Percentiles rank a stretch among this genome's conserved stretches.
phyloP scores from a whole-genome alignment of 92 coral and sea anemone species.

The Ricordea florida region DNA sequence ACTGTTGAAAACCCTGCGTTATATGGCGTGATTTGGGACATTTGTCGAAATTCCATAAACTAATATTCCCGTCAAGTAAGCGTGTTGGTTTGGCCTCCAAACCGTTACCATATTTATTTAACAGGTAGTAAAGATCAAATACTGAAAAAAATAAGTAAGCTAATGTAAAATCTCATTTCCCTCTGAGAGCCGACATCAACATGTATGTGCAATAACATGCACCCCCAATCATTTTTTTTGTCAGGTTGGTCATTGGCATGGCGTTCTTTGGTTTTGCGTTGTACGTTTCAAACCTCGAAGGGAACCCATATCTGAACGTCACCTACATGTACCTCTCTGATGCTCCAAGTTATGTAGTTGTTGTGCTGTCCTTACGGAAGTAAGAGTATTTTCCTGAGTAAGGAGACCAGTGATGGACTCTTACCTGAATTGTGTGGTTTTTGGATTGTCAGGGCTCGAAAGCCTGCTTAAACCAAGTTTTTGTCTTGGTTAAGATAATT shows the following conservation, averaged over 20 bases:
- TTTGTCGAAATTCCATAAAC: too few species aligned
- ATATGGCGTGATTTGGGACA: too few species aligned
- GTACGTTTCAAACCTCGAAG: constrained; percentile 32
- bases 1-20: too few species aligned
- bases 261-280: constrained; percentile 41
- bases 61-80: too few species aligned
- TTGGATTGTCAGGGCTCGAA: too few species aligned
- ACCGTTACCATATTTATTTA: too few species aligned
- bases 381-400: background rate
- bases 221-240: background rate
- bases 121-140: too few species aligned
- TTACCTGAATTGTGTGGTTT: background rate
- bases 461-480: background rate
- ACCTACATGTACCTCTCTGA: constrained; percentile 13
- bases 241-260: constrained; percentile 28
- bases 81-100: too few species aligned
- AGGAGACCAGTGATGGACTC: too few species aligned
- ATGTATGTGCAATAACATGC: too few species aligned
- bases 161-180: background rate
- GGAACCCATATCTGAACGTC: constrained; percentile 46
- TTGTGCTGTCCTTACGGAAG: constrained; percentile 1
- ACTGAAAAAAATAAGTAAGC: too few species aligned
- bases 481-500: background rate
- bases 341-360: background rate
- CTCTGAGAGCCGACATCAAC: background rate